Evolutionary conservation across 1,140 invertebrate genomes (phyloP).

Genomic region (Calephelis virginiensis): DNA sequence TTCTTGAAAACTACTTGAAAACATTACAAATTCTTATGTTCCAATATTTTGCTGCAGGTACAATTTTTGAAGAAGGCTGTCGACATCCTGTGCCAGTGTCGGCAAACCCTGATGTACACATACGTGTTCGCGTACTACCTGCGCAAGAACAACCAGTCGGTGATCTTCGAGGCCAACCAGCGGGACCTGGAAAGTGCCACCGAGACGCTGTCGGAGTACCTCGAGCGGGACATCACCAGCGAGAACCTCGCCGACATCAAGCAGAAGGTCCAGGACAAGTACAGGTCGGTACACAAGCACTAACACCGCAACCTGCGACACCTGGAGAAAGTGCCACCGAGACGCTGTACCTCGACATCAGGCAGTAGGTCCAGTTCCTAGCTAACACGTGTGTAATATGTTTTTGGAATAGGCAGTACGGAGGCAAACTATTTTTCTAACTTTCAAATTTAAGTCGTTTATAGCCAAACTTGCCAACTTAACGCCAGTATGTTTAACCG

Average conservation of each 20-base stretch:
- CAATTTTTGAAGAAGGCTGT: conserved; percentile 98
- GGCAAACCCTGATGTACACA: conserved; percentile 99
- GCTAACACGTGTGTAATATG: too few species aligned
- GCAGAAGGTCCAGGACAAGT: conserved; percentile 99
- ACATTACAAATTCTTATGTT: too few species aligned
- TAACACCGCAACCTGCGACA: not conserved
- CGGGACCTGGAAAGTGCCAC: conserved; percentile 98
- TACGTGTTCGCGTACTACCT: conserved; percentile 99
- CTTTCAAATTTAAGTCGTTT: too few species aligned
- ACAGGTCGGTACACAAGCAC: conserved; percentile 85
- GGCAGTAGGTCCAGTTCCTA: too few species aligned
- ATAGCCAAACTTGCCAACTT: too few species aligned
- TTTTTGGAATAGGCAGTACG: too few species aligned
- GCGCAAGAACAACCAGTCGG: conserved; percentile 98
- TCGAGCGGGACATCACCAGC: conserved; percentile 98
- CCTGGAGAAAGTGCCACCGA: too few species aligned
- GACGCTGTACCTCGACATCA: too few species aligned
- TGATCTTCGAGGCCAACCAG: conserved; percentile 99
- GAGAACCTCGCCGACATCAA: conserved; percentile 99
- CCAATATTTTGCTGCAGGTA: conserved; percentile 79
- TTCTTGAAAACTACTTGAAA: too few species aligned
- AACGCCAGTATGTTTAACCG: too few species aligned
- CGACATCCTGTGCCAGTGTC: conserved; percentile 97
- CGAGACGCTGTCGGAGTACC: conserved; percentile 97
- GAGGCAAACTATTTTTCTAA: too few species aligned